phyloP scores from a whole-genome alignment of 2,888 invertebrate genomes.

The Xanthia togata region DNA sequence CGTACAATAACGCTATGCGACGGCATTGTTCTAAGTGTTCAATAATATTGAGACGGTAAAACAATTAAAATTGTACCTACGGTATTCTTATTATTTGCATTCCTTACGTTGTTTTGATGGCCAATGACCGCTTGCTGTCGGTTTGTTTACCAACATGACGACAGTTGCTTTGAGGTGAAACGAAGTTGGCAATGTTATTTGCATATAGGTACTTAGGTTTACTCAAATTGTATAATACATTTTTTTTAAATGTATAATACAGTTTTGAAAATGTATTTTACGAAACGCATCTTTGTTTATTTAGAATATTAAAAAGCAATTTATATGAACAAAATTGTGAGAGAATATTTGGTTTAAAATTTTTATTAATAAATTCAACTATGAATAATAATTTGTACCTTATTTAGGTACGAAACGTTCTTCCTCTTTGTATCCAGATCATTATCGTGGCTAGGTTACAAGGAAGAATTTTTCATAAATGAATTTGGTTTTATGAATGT shows the following conservation, averaged over 20 bases:
- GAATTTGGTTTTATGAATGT: not conserved
- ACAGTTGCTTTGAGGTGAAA: not conserved
- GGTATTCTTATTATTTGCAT: conserved; percentile 34
- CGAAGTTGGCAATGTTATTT: not conserved
- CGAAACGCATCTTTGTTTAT: not conserved
- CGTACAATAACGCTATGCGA: not conserved
- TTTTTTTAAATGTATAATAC: not conserved
- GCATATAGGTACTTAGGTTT: not conserved
- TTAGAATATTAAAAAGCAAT: too few relatives aligned
- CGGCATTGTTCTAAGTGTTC: conserved; percentile 38
- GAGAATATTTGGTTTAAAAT: not conserved
- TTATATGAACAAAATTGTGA: not conserved
- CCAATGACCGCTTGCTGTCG: conserved; percentile 1
- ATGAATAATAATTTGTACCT: not conserved
- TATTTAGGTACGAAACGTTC: not conserved
- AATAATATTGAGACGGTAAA: conserved; percentile 5
- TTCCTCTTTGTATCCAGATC: not conserved
- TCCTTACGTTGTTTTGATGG: conserved; percentile 18
- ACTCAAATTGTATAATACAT: not conserved
- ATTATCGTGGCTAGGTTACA: not conserved
- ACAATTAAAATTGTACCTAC: conserved; percentile 35
- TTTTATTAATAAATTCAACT: not conserved
- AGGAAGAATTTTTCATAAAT: conserved; percentile 12
- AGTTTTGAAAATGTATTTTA: not conserved
- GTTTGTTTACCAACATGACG: conserved; percentile 37